Percentiles rank a stretch among this genome's conserved stretches.
Conservation (phyloP, 2,797 vertebrate species). For the Octomys mimax region DNA sequence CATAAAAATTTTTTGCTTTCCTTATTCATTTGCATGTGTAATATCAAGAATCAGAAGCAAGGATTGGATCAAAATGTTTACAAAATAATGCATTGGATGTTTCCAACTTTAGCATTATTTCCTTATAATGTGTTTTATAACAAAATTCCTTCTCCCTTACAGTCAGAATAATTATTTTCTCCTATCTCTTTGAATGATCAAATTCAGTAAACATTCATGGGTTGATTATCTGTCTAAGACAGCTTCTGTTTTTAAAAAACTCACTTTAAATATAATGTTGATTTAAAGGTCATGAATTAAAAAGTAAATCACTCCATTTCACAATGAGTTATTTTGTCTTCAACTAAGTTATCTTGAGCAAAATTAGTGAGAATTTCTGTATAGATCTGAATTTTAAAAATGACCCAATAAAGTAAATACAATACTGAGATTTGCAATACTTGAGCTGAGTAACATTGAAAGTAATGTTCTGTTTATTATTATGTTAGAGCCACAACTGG, state of each 20-base stretch:
- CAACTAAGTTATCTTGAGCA: not conserved
- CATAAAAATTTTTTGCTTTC: not conserved
- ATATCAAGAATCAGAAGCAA: not conserved
- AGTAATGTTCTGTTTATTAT: slow-evolving; percentile 49
- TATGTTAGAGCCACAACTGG: not conserved
- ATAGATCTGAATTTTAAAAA: slow-evolving; percentile 57
- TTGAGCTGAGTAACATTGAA: slow-evolving; percentile 18
- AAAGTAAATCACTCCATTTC: not conserved
- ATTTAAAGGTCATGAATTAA: slow-evolving; percentile 26
- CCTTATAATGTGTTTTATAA: slow-evolving; percentile 16
- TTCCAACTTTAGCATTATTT: slow-evolving; percentile 1
- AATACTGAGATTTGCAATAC: slow-evolving; percentile 42
- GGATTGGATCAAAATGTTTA: slow-evolving; percentile 4
- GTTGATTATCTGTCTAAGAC: not conserved
- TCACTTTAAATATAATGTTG: slow-evolving; percentile 36
- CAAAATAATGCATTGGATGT: not conserved
- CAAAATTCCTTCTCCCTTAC: not conserved
- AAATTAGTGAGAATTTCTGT: slow-evolving; percentile 46
- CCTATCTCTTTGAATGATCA: not conserved
- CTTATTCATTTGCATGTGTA: slow-evolving; percentile 41
- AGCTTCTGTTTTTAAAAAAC: not conserved
- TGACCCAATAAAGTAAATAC: slow-evolving; percentile 63
- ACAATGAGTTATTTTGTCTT: slow-evolving; percentile 17
- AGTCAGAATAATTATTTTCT: slow-evolving; percentile 47
- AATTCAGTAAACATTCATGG: not conserved